Base-by-base conservation (phyloP, 2,797 vertebrate species). In the Danio kyathit region DNA sequence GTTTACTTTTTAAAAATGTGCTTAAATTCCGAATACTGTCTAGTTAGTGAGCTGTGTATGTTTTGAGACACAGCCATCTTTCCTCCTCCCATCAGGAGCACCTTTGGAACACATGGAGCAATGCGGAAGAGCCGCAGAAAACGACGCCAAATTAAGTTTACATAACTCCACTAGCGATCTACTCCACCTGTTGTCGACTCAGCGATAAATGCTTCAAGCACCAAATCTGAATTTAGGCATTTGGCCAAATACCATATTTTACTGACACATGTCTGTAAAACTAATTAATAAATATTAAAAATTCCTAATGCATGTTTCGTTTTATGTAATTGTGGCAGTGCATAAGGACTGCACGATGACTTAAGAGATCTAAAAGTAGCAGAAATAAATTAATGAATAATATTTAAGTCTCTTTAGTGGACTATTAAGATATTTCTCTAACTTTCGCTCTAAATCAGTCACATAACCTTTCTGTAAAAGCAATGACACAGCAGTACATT, bases 21-120 rank as follows among this genome's bases (percentile, higher is more conserved):
- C 1, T 38, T 44, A 6, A 6, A 13, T 7, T 41, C 5, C 5
- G 2, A 4, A 46, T 38, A n/a, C 12, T 4, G 29, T 19, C 44
- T 79, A 51, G n/a, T 59, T 21, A 71, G 76, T 4, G 1, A 5
- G 12, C 44, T 60, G 43, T 65, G 71, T 7, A 1, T 60, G 71
- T 43, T 48, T 59, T 52, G 21, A n/a, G 38, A 61, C 76, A n/a
- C 56, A 5, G n/a, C 60, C 74, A n/a, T 21, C 51, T 0, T 86
- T 86, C 82, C 88, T 88, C 86, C 88, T 88, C 91, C 89, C 89
- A 82, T 43, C 57, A 78, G 81, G 16, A 66, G 81, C 56, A 21
- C 82, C 79, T 80, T 80, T 67, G 19, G 79, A 90, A 82, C 87
- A 84, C 79, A 87, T 90, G 88, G 88, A 90, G 82, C 80, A 85